A percentile compares a stretch with the other conserved stretches of the same genome.
phyloP scores from a whole-genome alignment of 1,140 invertebrate genomes.

The Brachionus plicatilis region DNA sequence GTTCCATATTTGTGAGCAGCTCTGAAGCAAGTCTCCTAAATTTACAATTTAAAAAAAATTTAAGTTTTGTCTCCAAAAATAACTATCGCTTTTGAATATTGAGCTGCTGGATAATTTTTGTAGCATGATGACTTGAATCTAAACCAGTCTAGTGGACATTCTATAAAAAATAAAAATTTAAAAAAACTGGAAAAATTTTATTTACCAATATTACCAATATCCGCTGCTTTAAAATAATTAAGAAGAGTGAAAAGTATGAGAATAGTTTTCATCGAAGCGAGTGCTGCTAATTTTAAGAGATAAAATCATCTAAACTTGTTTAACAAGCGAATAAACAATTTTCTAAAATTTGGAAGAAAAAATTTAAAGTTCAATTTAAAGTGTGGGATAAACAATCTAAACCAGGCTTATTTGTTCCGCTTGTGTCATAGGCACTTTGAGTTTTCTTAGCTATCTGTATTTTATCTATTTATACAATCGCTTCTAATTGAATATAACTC shows the following conservation, averaged over 20 bases:
- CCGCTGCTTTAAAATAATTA: neutral
- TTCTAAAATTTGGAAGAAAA: neutral
- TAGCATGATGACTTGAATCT: constrained; percentile 38
- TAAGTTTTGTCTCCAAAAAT: neutral
- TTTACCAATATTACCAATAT: neutral
- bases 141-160: constrained; percentile 33
- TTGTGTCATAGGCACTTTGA: neutral
- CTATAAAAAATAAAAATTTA: neutral
- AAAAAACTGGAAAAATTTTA: neutral
- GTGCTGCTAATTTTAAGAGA: neutral
- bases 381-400: neutral
- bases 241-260: neutral
- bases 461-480: neutral
- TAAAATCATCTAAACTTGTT: neutral
- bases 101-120: constrained; percentile 23
- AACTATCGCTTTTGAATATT: constrained; percentile 28
- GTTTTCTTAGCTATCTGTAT: neutral
- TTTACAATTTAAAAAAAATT: neutral
- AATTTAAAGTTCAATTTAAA: neutral
- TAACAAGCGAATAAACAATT: neutral
- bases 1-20: neutral
- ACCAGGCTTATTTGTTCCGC: neutral
- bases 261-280: neutral
- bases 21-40: constrained; percentile 25
- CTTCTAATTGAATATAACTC: neutral